Conservation (phyloP, 2,113 vertebrate species). For the Ceuthmochares aereus region DNA sequence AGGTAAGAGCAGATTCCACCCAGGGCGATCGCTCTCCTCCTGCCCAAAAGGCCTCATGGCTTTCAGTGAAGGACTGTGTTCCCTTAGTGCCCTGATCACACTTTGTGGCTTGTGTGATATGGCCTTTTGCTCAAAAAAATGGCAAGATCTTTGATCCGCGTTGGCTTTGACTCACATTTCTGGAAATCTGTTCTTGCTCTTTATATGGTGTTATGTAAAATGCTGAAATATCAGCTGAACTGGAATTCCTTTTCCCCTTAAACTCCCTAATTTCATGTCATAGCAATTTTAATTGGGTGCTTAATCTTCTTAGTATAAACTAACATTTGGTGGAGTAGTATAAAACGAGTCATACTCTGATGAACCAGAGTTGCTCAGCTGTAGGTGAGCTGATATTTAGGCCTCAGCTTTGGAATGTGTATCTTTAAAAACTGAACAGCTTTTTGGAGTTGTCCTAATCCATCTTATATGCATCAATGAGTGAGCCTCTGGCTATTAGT, state of each 20-base stretch:
- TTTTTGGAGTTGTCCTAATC: slow-evolving; percentile 49
- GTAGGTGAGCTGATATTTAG: background rate
- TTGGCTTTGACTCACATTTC: background rate
- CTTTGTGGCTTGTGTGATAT: background rate
- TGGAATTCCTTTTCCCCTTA: slow-evolving; percentile 15
- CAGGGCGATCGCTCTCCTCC: background rate
- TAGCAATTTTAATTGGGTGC: background rate
- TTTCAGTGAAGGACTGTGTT: background rate
- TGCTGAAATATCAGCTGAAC: background rate
- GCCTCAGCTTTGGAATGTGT: slow-evolving; percentile 4
- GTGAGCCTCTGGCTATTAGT: slow-evolving; percentile 43
- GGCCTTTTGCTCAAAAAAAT: background rate
- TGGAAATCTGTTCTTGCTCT: background rate
- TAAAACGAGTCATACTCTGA: background rate
- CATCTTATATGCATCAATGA: slow-evolving; percentile 8
- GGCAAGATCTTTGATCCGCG: background rate
- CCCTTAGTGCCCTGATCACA: background rate
- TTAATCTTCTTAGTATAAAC: background rate
- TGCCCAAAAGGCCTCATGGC: background rate
- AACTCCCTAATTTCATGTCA: background rate
- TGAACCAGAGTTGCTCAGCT: background rate
- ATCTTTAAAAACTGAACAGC: slow-evolving; percentile 19
- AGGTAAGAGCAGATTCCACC: slow-evolving; percentile 85
- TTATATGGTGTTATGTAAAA: background rate
- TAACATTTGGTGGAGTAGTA: background rate